These are phyloP conservation scores for Actinernus sp. DNA, from an alignment of 92 coral and sea anemone species.

Conservation along the genomic window DNA sequence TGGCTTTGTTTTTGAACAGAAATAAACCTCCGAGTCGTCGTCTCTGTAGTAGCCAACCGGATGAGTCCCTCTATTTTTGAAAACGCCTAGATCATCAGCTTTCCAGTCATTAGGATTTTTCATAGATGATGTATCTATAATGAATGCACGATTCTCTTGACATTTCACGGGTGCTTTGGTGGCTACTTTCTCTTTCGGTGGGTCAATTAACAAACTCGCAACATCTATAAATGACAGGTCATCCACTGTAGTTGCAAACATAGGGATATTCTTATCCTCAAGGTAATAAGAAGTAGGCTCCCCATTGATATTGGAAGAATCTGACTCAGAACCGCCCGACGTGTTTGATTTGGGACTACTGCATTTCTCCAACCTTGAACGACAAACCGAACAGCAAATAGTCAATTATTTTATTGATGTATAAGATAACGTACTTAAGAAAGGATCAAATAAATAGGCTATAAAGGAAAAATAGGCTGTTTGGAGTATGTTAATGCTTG, in stretches of 20 bases:
- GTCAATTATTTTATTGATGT: no score
- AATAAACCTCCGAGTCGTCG: no score
- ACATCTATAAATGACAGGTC: slow-evolving; percentile 12
- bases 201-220: slow-evolving; percentile 18
- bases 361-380: no score
- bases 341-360: no score
- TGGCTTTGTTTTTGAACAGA: slow-evolving; percentile 26
- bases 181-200: slow-evolving; percentile 17
- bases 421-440: no score
- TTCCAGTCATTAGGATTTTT: slow-evolving; percentile 8
- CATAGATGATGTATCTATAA: slow-evolving; percentile 19
- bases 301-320: no score
- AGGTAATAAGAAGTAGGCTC: slow-evolving; percentile 35
- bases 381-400: no score
- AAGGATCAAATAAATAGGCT: no score
- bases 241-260: slow-evolving; percentile 12
- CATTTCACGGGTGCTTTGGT: slow-evolving; percentile 20
- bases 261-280: slow-evolving; percentile 23
- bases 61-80: neutral
- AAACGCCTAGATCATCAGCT: slow-evolving; percentile 8
- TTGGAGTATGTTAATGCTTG: no score
- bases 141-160: slow-evolving; percentile 26
- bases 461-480: no score
- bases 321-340: no score
- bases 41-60: neutral